Base-by-base conservation (phyloP, 2,888 invertebrate species). In the Scaptomyza reducta region DNA sequence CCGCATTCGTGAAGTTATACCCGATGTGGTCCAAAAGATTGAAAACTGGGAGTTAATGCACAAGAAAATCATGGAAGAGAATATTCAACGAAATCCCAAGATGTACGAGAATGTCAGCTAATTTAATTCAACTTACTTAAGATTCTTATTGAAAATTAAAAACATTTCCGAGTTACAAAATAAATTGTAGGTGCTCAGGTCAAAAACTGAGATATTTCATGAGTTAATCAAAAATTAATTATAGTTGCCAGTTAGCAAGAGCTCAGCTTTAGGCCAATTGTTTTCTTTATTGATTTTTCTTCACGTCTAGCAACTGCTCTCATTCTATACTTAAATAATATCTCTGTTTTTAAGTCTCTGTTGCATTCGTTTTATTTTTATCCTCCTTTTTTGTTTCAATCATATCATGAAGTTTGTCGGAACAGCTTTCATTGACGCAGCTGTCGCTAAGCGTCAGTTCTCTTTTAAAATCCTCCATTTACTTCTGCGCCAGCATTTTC, bases 21-120 rank as follows among this genome's bases (percentile, higher is more conserved):
- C 89, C 0, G 88, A 89, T 16, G 88, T 90, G 0, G 1, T 80
- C 3, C 66, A 61, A 1, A 82, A 83, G 54, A 63, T 90, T 11
- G 86, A 89, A 9, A 46, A 73, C 6, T 90, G 90, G 91, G 87
- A 90, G 50, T n/a, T 2, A 0, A 40, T 25, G n/a, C 87, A 85
- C 13, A 81, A 77, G 42, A 88, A 78, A 45, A 66, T 81, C 13
- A 91, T 91, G 90, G 90, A 91, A n/a, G 89, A 89, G 9, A 89
- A 90, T 55, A 91, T 91, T 46, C 79, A 87, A 33, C 84, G 82
- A 31, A 90, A 91, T 76, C 89, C 89, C 0, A 81, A 89, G 53
- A 90, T 91, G 88, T 91, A 91, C 62, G 82, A 89, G 56, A 82
- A 91, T 77, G 88, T 91, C 14, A 77, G 70, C 16, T 90, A 74